phyloP scores from a whole-genome alignment of 2,113 vertebrate genomes.

The Fulmarus glacialis region DNA sequence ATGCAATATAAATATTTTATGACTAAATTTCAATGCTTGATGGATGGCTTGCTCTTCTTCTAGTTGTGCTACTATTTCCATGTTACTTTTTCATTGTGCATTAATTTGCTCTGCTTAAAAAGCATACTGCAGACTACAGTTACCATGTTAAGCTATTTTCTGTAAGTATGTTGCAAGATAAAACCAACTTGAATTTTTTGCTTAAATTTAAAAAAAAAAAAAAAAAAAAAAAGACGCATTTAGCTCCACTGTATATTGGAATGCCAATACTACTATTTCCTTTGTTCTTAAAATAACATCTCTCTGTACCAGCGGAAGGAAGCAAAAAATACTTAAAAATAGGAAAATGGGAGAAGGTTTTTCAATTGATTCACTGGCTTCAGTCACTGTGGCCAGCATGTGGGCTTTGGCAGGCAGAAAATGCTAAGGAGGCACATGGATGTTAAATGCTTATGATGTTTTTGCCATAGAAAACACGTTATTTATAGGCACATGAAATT shows the following conservation, averaged over 20 bases:
- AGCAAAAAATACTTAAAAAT: not conserved
- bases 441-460: not conserved
- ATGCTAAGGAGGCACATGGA: not conserved
- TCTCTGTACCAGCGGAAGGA: not conserved
- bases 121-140: not conserved
- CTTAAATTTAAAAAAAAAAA: not conserved
- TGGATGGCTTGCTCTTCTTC: not conserved
- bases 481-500: conserved; percentile 19
- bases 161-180: not conserved
- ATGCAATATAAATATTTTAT: not conserved
- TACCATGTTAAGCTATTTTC: not conserved
- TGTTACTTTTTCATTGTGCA: not conserved
- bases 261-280: not conserved
- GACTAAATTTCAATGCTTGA: not conserved
- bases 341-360: not conserved
- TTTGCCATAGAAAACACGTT: not conserved
- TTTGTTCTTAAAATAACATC: conserved; percentile 2
- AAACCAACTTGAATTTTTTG: not conserved
- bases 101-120: not conserved
- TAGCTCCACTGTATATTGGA: not conserved
- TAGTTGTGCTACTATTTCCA: not conserved
- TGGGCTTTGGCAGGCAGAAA: conserved; percentile 24
- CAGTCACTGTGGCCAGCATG: not conserved
- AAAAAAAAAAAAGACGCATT: not conserved
- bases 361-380: not conserved